Conservation (phyloP, 2,888 invertebrate species). For the Didymodactylos carnosus region DNA sequence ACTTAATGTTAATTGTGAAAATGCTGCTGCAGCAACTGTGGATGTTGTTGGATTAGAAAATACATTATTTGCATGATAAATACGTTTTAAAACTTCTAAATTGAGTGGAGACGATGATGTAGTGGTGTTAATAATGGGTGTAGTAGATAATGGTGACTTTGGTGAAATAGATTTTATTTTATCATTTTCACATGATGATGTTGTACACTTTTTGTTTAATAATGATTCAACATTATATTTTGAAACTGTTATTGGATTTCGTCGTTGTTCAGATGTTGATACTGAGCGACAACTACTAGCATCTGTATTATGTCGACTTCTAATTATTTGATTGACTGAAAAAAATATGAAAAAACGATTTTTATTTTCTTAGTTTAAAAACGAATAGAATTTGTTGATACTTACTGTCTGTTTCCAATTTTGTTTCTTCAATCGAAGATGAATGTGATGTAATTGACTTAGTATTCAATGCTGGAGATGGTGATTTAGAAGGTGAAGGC, state of each 20-base stretch:
- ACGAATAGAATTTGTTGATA: no score
- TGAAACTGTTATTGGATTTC: no score
- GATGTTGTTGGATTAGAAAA: background rate
- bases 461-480: no score
- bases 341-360: background rate
- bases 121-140: background rate
- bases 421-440: no score
- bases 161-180: background rate
- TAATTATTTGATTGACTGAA: background rate
- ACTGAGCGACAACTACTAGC: no score
- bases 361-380: no score
- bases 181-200: background rate
- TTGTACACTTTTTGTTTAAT: background rate
- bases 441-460: no score
- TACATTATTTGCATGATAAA: no score
- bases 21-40: background rate
- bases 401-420: no score
- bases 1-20: background rate
- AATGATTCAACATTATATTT: background rate
- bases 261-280: no score
- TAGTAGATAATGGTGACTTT: background rate
- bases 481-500: background rate
- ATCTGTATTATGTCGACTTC: background rate
- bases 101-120: no score
- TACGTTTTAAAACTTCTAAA: no score